phyloP scores from a whole-genome alignment of 2,888 invertebrate genomes.

The Amphipyra tragopoginis region DNA sequence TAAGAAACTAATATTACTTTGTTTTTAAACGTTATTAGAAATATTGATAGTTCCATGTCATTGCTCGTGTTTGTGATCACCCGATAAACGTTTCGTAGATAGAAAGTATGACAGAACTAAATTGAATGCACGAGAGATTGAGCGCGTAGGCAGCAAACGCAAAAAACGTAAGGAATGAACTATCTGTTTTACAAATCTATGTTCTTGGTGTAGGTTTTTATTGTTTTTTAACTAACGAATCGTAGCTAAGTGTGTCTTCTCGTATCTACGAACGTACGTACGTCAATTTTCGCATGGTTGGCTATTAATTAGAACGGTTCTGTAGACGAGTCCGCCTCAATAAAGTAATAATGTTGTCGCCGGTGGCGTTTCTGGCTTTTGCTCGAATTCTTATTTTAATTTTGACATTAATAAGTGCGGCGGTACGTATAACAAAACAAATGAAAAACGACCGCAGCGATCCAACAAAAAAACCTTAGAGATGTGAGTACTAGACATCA shows the following conservation, averaged over 20 bases:
- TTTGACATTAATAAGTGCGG: constrained; percentile 83
- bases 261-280: constrained; percentile 49
- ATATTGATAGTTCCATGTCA: constrained; percentile 90
- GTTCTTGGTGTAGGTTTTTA: constrained; percentile 51
- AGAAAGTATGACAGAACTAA: constrained; percentile 85
- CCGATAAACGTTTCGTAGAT: constrained; percentile 85
- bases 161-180: constrained; percentile 69
- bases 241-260: constrained; percentile 36
- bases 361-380: constrained; percentile 77
- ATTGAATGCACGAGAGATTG: constrained; percentile 78
- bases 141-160: constrained; percentile 77
- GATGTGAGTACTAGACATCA: constrained; percentile 85
- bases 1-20: constrained; percentile 87
- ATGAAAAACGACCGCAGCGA: constrained; percentile 83
- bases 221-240: constrained; percentile 53
- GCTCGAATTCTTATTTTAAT: constrained; percentile 81
- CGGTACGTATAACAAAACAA: constrained; percentile 81
- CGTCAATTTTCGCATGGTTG: constrained; percentile 72
- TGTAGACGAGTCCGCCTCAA: constrained; percentile 70
- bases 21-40: constrained; percentile 89
- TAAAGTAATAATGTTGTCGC: constrained; percentile 84
- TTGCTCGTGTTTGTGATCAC: constrained; percentile 86
- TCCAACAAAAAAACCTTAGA: constrained; percentile 82
- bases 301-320: constrained; percentile 78
- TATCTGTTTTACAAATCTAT: constrained; percentile 72